Conservation (phyloP, 2,888 invertebrate genomes). For the Antheraea yamamai region DNA sequence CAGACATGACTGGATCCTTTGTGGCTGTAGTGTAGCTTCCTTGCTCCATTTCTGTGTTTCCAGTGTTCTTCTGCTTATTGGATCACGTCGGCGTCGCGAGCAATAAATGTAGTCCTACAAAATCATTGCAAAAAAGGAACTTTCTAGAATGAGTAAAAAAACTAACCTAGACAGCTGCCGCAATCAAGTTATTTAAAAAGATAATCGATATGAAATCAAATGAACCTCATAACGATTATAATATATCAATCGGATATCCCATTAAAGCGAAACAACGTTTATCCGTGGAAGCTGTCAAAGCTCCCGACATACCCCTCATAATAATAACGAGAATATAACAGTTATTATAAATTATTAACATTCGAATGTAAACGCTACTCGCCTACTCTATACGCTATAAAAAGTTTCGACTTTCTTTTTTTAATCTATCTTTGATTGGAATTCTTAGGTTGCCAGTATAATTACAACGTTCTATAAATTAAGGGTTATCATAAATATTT, state of each 20-base stretch:
- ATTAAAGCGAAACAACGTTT: constrained; percentile 2
- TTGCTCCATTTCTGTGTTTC: too few species aligned
- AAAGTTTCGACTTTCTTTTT: not conserved
- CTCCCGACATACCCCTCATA: not conserved
- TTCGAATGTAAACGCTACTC: not conserved
- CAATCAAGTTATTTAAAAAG: not conserved
- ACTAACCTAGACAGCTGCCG: not conserved
- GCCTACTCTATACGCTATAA: not conserved
- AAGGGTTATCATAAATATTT: not conserved
- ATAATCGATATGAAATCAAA: not conserved
- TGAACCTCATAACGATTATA: not conserved
- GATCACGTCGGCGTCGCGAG: too few species aligned
- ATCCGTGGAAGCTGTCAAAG: constrained; percentile 11
- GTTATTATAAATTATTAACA: constrained; percentile 3
- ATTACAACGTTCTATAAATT: not conserved
- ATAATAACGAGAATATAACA: constrained; percentile 7
- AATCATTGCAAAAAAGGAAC: not conserved
- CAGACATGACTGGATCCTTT: too few species aligned
- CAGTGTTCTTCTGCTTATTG: too few species aligned
- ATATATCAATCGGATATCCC: not conserved
- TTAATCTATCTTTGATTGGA: not conserved
- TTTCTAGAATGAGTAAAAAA: not conserved
- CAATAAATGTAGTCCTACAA: too few species aligned
- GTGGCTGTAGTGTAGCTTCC: too few species aligned
- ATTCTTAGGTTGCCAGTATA: not conserved